Evolutionary conservation across 2,113 vertebrate genomes (phyloP).

Genomic region (Microtus richardsoni): DNA sequence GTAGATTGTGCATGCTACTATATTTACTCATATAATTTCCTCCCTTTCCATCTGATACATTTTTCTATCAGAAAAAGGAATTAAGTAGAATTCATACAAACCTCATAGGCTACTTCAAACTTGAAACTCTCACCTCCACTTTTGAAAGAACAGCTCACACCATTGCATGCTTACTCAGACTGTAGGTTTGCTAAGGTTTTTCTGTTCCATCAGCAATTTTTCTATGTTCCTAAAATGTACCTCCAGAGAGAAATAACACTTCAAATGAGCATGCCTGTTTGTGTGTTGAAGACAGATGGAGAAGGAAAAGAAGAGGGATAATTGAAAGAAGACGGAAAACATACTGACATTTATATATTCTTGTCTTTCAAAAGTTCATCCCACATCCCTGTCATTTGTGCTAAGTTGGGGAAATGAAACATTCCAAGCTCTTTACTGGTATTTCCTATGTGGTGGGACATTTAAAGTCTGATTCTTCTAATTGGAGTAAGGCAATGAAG

Average conservation of each 20-base stretch:
- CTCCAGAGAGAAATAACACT: slow-evolving; percentile 67
- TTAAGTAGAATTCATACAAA: slow-evolving; percentile 1
- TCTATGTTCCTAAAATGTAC: slow-evolving; percentile 57
- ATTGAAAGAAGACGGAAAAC: slow-evolving; percentile 64
- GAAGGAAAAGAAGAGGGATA: slow-evolving; percentile 35
- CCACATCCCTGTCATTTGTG: neutral
- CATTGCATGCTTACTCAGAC: slow-evolving; percentile 37
- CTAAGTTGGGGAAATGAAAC: neutral
- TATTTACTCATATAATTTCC: slow-evolving; percentile 38
- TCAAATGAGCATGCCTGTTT: slow-evolving; percentile 68
- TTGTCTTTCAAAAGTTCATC: slow-evolving; percentile 57
- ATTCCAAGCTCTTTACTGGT: neutral
- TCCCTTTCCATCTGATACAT: neutral
- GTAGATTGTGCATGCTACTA: neutral
- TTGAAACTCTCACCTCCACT: slow-evolving; percentile 43
- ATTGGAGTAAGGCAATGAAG: neutral
- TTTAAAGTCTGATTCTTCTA: neutral
- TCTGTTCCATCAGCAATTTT: slow-evolving; percentile 56
- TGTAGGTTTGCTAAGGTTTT: slow-evolving; percentile 12
- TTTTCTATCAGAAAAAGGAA: neutral
- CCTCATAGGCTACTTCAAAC: slow-evolving; percentile 9
- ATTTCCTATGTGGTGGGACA: neutral
- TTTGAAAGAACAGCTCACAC: slow-evolving; percentile 38
- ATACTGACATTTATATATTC: slow-evolving; percentile 75
- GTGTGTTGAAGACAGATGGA: slow-evolving; percentile 71